Evolutionary conservation across 2,113 vertebrate species (phyloP).

Genomic region (Dicerorhinus sumatrensis): DNA sequence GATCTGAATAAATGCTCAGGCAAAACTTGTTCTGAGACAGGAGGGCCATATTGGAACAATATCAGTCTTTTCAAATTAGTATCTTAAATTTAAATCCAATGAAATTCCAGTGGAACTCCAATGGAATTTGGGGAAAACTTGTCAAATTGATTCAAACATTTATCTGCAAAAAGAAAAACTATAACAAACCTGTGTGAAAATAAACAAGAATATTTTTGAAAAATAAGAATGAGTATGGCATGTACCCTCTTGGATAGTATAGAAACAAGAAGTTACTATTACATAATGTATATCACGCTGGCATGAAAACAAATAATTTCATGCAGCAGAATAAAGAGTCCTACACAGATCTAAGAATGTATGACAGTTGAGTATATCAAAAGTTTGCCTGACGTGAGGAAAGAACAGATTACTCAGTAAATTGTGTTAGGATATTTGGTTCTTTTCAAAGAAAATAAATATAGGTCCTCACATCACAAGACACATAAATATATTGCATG

Average conservation of each 20-base stretch:
- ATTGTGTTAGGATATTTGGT: background rate
- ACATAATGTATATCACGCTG: background rate
- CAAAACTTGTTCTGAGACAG: background rate
- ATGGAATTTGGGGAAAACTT: background rate
- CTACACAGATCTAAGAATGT: background rate
- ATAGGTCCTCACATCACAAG: background rate
- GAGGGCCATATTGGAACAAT: background rate
- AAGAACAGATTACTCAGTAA: background rate
- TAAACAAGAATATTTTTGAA: background rate
- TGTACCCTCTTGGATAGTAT: accelerated
- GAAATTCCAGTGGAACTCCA: background rate
- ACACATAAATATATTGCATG: background rate
- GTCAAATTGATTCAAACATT: background rate
- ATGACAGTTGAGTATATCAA: background rate
- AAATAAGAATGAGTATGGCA: background rate
- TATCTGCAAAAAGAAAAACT: background rate
- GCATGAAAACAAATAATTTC: background rate
- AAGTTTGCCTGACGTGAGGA: background rate
- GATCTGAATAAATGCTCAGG: background rate
- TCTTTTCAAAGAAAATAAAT: constrained; percentile 21
- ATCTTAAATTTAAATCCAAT: background rate
- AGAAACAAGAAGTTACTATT: background rate
- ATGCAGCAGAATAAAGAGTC: background rate
- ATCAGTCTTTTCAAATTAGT: background rate
- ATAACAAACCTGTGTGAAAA: background rate